Percentiles rank a stretch among this genome's conserved stretches.
phyloP scores from a whole-genome alignment of 2,888 invertebrate genomes.

The Drosophila cracens region DNA sequence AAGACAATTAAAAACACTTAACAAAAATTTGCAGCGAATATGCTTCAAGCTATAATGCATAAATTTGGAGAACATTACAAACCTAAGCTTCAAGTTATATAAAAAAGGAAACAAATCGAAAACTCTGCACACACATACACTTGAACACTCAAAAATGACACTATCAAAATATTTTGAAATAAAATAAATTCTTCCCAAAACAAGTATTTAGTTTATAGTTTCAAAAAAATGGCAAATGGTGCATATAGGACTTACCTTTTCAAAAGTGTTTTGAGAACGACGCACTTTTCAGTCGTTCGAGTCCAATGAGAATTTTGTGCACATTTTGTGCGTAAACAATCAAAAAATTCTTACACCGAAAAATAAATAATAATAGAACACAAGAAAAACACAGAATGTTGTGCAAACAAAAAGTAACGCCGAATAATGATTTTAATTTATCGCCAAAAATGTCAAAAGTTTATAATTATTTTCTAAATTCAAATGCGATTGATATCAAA shows the following conservation, averaged over 20 bases:
- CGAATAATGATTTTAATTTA: not conserved
- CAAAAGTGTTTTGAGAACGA: constrained; percentile 45
- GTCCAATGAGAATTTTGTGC: constrained; percentile 76
- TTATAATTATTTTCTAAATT: constrained; percentile 1
- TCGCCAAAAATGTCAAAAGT: constrained; percentile 19
- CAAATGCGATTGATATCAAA: constrained; percentile 1
- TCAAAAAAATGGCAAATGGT: not conserved
- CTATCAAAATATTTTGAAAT: not conserved
- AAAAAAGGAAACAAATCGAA: not conserved
- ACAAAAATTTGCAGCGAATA: constrained; percentile 1
- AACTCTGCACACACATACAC: not conserved
- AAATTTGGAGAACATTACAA: not conserved
- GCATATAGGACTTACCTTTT: constrained; percentile 48
- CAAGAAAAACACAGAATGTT: constrained; percentile 20
- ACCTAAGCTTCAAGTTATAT: too few relatives aligned
- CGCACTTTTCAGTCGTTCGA: constrained; percentile 78
- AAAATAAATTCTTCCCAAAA: not conserved
- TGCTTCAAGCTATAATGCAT: not conserved
- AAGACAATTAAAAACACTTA: not conserved
- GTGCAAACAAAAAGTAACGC: constrained; percentile 10
- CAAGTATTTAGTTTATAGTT: constrained; percentile 9
- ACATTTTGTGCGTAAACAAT: constrained; percentile 70
- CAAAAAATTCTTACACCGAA: constrained; percentile 46
- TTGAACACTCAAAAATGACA: too few relatives aligned
- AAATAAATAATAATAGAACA: constrained; percentile 29